These are phyloP conservation scores for Drosophila bocki DNA, from an alignment of 1,140 invertebrate genomes.

Conservation along the genomic window DNA sequence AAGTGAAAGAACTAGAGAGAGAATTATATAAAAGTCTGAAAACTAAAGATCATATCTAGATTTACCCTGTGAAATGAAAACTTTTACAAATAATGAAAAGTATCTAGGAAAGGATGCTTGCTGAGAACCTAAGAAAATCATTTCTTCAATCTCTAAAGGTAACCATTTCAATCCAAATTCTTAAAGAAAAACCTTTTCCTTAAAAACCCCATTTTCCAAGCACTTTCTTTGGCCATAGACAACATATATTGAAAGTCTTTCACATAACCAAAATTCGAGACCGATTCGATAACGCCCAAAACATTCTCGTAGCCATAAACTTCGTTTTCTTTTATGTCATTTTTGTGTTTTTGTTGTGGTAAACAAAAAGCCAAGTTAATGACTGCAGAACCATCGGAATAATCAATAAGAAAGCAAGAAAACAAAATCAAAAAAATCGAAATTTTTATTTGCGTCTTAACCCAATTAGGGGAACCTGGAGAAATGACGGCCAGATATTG, in stretches of 20 bases:
- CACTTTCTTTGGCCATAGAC: conserved; percentile 12
- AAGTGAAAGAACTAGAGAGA: conserved; percentile 61
- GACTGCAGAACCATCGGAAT: conserved; percentile 25
- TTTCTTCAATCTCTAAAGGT: background rate
- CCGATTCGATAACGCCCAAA: background rate
- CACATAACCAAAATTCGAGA: background rate
- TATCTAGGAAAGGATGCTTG: background rate
- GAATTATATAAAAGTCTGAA: background rate
- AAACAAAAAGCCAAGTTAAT: conserved; percentile 37
- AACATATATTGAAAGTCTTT: conserved; percentile 4
- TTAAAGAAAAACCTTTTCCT: too few species aligned
- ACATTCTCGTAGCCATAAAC: conserved; percentile 15
- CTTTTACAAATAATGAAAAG: too few species aligned
- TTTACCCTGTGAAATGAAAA: background rate
- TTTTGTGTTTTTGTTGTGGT: conserved; percentile 29
- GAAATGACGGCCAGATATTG: conserved; percentile 42
- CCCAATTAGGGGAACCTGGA: conserved; percentile 24
- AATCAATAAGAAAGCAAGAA: conserved; percentile 24
- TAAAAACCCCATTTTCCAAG: background rate
- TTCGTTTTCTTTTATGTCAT: conserved; percentile 33
- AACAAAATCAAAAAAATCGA: conserved; percentile 33
- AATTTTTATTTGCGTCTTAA: conserved; percentile 55
- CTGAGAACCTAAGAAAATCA: background rate
- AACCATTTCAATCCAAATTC: background rate
- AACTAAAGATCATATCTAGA: background rate